Evolutionary conservation across 2,797 vertebrate species (phyloP), one percentile per base, ranked within the genome.

Genomic region (Pseudopleuronectes americanus): DNA sequence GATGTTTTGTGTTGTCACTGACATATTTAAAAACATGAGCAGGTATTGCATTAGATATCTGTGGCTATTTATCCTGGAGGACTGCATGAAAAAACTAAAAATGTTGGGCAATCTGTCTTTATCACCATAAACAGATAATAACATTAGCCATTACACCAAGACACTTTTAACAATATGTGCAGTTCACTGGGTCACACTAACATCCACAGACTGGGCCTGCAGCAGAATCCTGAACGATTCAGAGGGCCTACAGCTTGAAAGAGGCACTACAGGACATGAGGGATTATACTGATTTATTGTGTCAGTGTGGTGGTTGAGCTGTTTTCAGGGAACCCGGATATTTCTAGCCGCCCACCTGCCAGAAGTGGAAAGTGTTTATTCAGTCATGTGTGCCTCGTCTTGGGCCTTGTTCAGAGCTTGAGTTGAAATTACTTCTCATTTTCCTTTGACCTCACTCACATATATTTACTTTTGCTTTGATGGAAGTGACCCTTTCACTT

Each of bases 141-240:
- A 41, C 31, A 64, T 38, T 59, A 57, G 45, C 48, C 47, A 58
- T 70, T 43, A 62, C 51, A 69, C 59, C 48, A 56, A 41, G 57
- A 28, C 45, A 54, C 43, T 43, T 82, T 72, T 23, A 67, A 67
- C 64, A 74, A 48, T 60, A 61, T 69, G 69, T 64, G 64, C 33
- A 61, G 51, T 74, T 80, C 74, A 62, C 67, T 68, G 57, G 64
- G 24, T 69, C 38, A 55, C 62, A 28, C 54, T 41, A 48, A 24
- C 2, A 21, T 57, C 38, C 55, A 47, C 54, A 52, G 77, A 58
- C 45, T 3, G 33, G 54, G 69, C 72, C 67, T 45, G 43, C 47
- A 64, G 70, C 77, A 66, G 33, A 58, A 64, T 48, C 33, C 60
- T 71, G 31, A 59, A 65, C 55, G 51, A 67, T 70, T 72, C 53